Percentiles rank a stretch among this genome's conserved stretches.
Conservation (phyloP, 2,888 invertebrate species). For the Scelioninae gen. 1 region DNA sequence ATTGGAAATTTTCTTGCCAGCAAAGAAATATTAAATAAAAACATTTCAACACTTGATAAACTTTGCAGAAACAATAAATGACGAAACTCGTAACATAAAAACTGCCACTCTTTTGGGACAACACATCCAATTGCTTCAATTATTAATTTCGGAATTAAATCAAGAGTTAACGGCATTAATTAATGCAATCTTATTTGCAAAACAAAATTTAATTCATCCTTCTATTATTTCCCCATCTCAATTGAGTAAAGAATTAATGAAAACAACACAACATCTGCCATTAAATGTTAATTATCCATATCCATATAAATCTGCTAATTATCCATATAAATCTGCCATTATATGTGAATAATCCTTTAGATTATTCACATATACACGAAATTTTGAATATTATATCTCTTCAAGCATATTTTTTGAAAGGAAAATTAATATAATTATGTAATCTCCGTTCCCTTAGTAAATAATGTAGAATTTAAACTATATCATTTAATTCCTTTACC, state of each 20-base stretch:
- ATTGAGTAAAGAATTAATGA: slow-evolving; percentile 19
- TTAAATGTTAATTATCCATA: too few species aligned
- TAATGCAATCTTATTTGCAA: slow-evolving; percentile 17
- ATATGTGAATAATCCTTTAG: not conserved
- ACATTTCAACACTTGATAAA: slow-evolving; percentile 1
- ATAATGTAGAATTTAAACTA: not conserved
- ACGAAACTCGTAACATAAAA: slow-evolving; percentile 9
- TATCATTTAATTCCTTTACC: slow-evolving; percentile 1
- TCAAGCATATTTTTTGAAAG: not conserved
- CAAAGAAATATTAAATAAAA: slow-evolving; percentile 21
- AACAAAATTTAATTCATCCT: slow-evolving; percentile 23
- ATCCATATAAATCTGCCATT: not conserved
- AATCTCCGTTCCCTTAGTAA: not conserved
- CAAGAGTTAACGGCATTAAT: slow-evolving; percentile 3
- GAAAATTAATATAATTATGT: not conserved
- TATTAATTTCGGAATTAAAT: slow-evolving; percentile 10
- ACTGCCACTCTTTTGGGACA: not conserved
- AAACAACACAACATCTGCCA: slow-evolving; percentile 7
- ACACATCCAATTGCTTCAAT: slow-evolving; percentile 5
- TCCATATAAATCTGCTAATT: too few species aligned
- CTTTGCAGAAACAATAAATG: slow-evolving; percentile 4
- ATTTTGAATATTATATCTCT: not conserved
- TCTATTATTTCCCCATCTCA: slow-evolving; percentile 12
- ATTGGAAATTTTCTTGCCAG: slow-evolving; percentile 29
- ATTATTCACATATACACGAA: not conserved